Evolutionary conservation across 2,797 vertebrate species (phyloP).

Genomic region (Tinamus major): DNA sequence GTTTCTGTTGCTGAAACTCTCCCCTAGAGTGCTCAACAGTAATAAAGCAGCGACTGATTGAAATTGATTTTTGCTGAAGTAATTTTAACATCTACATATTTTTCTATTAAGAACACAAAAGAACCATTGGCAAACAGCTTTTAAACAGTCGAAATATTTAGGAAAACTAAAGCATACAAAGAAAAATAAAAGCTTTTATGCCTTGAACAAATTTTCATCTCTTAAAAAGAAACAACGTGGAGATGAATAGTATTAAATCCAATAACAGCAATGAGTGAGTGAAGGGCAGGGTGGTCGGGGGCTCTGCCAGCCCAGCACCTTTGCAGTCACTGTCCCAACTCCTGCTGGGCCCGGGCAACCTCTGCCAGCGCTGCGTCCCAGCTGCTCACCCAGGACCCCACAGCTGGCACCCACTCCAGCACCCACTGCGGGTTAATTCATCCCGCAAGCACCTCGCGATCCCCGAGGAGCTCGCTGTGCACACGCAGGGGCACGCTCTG

Average conservation of each 20-base stretch:
- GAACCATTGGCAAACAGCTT: not conserved
- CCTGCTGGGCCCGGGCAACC: not conserved
- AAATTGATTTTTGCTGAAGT: slow-evolving; percentile 6
- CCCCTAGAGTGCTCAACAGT: not conserved
- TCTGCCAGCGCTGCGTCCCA: accelerated
- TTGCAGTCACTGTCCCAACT: not conserved
- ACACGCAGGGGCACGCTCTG: accelerated
- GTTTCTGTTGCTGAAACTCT: not conserved
- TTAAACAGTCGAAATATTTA: not conserved
- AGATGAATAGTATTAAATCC: not conserved
- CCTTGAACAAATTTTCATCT: not conserved
- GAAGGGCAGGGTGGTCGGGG: not conserved
- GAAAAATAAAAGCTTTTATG: not conserved
- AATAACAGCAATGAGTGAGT: not conserved
- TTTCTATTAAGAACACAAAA: slow-evolving; percentile 4
- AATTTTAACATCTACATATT: not conserved
- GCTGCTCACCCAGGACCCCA: accelerated
- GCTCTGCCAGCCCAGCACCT: too few species aligned
- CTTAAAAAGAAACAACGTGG: slow-evolving; percentile 11
- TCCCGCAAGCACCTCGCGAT: accelerated
- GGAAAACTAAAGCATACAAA: not conserved
- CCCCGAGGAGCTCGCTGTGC: accelerated
- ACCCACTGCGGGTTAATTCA: not conserved
- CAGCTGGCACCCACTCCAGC: not conserved
- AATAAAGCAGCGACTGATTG: slow-evolving; percentile 1